Percentiles rank a stretch among this genome's conserved stretches.
Evolutionary conservation across 2,888 invertebrate genomes (phyloP).

Genomic region (Megamerina dolium): DNA sequence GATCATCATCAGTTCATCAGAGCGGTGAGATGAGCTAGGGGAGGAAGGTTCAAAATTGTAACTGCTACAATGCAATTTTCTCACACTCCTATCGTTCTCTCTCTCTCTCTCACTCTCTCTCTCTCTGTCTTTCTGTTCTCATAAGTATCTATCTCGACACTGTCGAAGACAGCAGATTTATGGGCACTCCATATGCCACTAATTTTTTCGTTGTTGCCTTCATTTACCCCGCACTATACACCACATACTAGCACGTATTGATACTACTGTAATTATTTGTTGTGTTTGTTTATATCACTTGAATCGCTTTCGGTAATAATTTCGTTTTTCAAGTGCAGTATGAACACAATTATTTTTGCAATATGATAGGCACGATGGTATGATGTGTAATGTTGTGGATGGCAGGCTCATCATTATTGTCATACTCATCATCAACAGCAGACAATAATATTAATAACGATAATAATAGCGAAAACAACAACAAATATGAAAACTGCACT

Average conservation of each 20-base stretch:
- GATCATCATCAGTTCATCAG: constrained; percentile 15
- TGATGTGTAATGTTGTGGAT: no score
- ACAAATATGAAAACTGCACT: no score
- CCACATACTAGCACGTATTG: no score
- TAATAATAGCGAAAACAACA: background rate
- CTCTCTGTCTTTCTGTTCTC: no score
- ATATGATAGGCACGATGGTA: background rate
- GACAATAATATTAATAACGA: background rate
- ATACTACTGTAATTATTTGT: no score
- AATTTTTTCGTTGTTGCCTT: background rate
- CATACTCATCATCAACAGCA: background rate
- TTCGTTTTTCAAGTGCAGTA: background rate
- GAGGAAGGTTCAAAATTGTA: background rate
- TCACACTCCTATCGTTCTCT: no score
- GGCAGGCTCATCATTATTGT: background rate
- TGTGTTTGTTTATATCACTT: background rate
- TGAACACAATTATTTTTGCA: background rate
- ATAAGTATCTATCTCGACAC: no score
- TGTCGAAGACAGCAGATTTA: constrained; percentile 21
- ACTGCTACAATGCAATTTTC: background rate
- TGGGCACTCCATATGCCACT: constrained; percentile 19
- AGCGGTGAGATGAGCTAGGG: no score
- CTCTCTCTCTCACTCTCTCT: no score
- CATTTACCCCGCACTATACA: background rate
- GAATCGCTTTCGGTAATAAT: background rate